Conservation (phyloP, 2,888 invertebrate genomes). For the Aricia artaxerxes region DNA sequence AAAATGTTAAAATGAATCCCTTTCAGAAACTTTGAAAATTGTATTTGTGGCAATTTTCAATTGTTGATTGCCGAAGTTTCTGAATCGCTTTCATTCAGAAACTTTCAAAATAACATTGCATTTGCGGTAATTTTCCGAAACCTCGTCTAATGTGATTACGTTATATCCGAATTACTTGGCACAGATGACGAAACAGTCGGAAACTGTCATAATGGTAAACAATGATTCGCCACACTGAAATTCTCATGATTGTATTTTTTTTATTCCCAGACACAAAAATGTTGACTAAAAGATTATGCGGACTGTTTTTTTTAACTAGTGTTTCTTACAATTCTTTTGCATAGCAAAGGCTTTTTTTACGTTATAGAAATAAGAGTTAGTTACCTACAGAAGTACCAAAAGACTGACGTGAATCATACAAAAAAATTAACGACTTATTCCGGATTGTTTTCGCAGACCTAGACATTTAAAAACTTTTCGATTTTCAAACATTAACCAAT, state of each 20-base stretch:
- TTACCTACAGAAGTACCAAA: too few species aligned
- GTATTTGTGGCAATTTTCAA: background rate
- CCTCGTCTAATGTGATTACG: background rate
- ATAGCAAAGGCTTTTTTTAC: background rate
- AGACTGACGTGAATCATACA: too few species aligned
- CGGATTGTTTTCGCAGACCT: too few species aligned
- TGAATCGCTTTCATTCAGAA: background rate
- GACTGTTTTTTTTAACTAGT: background rate
- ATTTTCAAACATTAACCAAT: too few species aligned
- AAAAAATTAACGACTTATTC: too few species aligned
- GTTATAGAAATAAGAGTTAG: too few species aligned
- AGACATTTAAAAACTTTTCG: too few species aligned
- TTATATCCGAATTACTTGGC: background rate
- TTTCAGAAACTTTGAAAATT: background rate
- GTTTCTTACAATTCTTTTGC: background rate
- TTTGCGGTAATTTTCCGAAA: background rate
- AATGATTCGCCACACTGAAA: background rate
- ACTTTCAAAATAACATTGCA: background rate
- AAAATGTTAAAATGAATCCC: background rate
- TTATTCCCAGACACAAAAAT: background rate
- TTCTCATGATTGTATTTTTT: slow-evolving; percentile 6
- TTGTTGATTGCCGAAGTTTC: background rate
- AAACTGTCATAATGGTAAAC: background rate
- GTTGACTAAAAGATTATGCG: background rate
- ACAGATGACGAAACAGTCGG: background rate